phyloP scores from a whole-genome alignment of 2,888 invertebrate species.

The Andrena fulva region DNA sequence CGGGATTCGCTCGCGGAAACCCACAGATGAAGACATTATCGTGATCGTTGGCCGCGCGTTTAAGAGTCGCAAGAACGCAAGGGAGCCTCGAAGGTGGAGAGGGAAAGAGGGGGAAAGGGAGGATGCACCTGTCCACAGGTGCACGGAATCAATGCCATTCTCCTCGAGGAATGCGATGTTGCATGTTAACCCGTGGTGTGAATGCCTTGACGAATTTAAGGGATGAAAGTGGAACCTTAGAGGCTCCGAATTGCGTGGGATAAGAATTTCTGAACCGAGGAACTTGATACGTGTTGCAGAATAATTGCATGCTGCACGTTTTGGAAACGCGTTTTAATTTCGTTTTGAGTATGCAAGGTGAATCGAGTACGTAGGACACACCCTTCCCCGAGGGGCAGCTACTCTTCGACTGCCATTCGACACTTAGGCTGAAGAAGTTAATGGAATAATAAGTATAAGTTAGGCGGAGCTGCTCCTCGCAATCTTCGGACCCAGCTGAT shows the following conservation, averaged over 20 bases:
- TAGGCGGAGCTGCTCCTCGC: constrained; percentile 64
- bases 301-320: too few species aligned
- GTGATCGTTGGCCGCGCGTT: constrained; percentile 62
- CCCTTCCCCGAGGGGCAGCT: constrained; percentile 34
- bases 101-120: constrained; percentile 10
- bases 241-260: too few species aligned
- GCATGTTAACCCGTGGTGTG: too few species aligned
- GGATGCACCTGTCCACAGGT: constrained; percentile 48
- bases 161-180: constrained; percentile 11
- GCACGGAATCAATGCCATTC: neutral
- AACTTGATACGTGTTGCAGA: too few species aligned
- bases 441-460: constrained; percentile 83
- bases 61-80: constrained; percentile 61
- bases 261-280: too few species aligned
- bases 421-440: constrained; percentile 73
- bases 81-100: constrained; percentile 21
- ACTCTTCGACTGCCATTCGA: constrained; percentile 46
- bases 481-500: constrained; percentile 70
- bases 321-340: too few species aligned
- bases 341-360: neutral
- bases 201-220: too few species aligned
- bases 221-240: too few species aligned
- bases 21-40: constrained; percentile 72
- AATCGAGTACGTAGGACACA: constrained; percentile 31
- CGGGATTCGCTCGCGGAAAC: constrained; percentile 59